Evolutionary conservation across 2,113 vertebrate genomes (phyloP).

Genomic region (Tetrax tetrax): DNA sequence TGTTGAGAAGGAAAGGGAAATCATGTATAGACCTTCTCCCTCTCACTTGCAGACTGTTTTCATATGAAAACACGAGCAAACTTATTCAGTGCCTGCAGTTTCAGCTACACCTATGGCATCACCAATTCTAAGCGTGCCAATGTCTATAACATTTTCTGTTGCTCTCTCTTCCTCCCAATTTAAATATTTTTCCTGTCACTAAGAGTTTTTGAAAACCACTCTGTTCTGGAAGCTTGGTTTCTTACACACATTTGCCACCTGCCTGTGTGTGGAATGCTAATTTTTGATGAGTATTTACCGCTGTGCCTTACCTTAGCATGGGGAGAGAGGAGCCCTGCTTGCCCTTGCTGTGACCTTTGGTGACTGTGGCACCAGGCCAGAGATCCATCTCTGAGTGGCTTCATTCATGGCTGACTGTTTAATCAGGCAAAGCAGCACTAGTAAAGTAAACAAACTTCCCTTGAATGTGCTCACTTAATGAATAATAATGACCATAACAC

Average conservation of each 20-base stretch:
- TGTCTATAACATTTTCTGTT: neutral
- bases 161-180: neutral
- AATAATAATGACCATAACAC: neutral
- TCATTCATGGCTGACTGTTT: slow-evolving; percentile 5
- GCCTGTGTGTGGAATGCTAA: neutral
- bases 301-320: neutral
- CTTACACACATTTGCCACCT: neutral
- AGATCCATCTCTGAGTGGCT: slow-evolving; percentile 6
- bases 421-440: neutral
- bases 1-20: neutral
- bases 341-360: neutral
- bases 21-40: neutral
- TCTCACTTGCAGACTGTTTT: neutral
- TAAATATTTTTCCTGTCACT: neutral
- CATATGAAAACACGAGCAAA: neutral
- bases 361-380: neutral
- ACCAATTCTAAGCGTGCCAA: neutral
- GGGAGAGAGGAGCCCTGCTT: neutral
- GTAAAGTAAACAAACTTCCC: slow-evolving; percentile 4
- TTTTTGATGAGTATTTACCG: neutral
- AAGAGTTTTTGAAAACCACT: neutral
- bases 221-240: neutral
- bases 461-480: neutral
- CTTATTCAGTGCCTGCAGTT: neutral
- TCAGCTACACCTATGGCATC: neutral